Conservation (phyloP, 2,888 invertebrate genomes). For the Choreutis nemorana region DNA sequence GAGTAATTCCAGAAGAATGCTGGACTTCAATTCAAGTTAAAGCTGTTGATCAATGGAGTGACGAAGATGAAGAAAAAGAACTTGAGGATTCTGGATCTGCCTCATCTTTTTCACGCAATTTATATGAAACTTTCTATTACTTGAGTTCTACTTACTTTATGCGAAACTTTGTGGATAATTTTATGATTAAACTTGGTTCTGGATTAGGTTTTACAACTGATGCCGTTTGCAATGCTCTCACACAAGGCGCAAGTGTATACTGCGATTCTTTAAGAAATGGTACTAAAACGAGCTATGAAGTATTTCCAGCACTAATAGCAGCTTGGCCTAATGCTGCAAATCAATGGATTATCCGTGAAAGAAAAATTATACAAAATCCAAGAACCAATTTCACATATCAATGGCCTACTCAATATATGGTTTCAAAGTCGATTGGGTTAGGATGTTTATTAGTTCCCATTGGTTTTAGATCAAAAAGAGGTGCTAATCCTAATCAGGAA, state of each 20-base stretch:
- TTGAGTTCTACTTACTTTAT: conserved; percentile 74
- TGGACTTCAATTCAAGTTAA: conserved; percentile 53
- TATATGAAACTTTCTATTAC: conserved; percentile 57
- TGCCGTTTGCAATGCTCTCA: conserved; percentile 61
- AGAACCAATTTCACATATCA: conserved; percentile 65
- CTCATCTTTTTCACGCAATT: conserved; percentile 29
- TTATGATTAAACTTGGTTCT: conserved; percentile 66
- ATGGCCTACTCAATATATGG: conserved; percentile 76
- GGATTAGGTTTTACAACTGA: conserved; percentile 65
- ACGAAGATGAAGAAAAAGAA: conserved; percentile 43
- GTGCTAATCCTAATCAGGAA: conserved; percentile 67
- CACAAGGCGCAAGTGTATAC: conserved; percentile 73
- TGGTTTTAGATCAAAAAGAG: conserved; percentile 71
- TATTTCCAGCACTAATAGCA: conserved; percentile 75
- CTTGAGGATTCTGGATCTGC: conserved; percentile 28
- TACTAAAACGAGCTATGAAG: conserved; percentile 63
- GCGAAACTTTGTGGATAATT: conserved; percentile 72
- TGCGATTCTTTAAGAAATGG: conserved; percentile 58
- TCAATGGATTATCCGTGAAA: conserved; percentile 71
- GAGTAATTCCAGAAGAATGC: conserved; percentile 59
- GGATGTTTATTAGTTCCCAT: conserved; percentile 77
- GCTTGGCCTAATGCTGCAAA: conserved; percentile 77
- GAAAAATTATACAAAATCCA: conserved; percentile 64
- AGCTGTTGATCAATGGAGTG: conserved; percentile 38
- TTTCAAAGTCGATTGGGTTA: conserved; percentile 69